Base-by-base conservation (phyloP, 1,140 invertebrate genomes). In the Drosophila erecta region DNA sequence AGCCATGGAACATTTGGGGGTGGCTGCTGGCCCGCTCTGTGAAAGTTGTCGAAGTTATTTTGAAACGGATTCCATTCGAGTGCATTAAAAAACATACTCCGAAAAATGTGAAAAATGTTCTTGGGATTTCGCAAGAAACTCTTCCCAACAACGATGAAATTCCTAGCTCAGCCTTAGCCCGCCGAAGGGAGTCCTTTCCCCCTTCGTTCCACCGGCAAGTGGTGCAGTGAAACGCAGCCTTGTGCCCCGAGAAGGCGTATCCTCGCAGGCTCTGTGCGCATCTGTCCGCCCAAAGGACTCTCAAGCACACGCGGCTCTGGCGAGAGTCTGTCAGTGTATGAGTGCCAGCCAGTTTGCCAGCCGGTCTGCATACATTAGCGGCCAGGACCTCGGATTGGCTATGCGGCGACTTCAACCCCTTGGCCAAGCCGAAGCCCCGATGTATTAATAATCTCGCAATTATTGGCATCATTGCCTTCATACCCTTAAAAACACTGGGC, bases 81-180 rank as follows among this genome's bases (percentile, higher is more conserved):
- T 89, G 81, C 62, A 89, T 89, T 89, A 89, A 80, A 75, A 90
- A 81, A 83, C 75, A 83, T 80, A 47, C 56, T 59, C 24, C 41
- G 24, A 60, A 84, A 55, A 53, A 90, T 90, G 76, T 76, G n/a
- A 90, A 80, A 89, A 85, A 89, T 90, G 58, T 84, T 84, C 85
- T 84, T 89, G 65, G 57, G 73, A 84, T 80, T 90, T 77, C 38
- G 58, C 61, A 65, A 43, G 64, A 79, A 71, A 74, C 69, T 89
- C 85, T 85, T 90, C 60, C 59, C 69, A 80, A 74, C 57, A 89
- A 65, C 67, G 78, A 90, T 79, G 79, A 89, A 89, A 84, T 90
- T 84, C 85, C 62, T 60, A 51, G 44, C 83, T 79, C 59, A 37
- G 62, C 50, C 65, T 73, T 79, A 69, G 60, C 65, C 53, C 71